phyloP scores from a whole-genome alignment of 2,797 vertebrate genomes.

The Pseudochirops cupreus region DNA sequence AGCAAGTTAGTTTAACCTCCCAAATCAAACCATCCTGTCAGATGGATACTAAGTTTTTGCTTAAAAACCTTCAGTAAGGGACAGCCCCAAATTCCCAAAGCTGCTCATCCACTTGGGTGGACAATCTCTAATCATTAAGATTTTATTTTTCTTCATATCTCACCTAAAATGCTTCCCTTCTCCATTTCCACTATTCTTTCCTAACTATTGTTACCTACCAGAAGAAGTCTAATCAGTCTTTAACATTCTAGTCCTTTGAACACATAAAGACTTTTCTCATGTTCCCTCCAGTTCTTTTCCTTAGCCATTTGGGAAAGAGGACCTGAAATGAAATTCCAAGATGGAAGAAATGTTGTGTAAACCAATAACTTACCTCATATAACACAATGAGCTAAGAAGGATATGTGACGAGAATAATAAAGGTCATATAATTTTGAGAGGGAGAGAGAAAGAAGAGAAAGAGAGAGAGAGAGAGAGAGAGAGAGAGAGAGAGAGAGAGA shows the following conservation, averaged over 20 bases:
- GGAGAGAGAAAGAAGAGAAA: not conserved
- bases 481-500: too few species aligned
- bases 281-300: not conserved
- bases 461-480: too few species aligned
- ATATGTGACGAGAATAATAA: not conserved
- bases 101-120: not conserved
- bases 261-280: not conserved
- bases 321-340: not conserved
- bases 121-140: not conserved
- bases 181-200: not conserved
- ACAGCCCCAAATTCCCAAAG: not conserved
- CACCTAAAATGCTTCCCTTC: not conserved
- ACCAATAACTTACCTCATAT: not conserved
- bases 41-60: not conserved
- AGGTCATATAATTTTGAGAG: not conserved
- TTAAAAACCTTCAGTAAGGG: not conserved
- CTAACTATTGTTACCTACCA: not conserved
- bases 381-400: not conserved
- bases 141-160: not conserved
- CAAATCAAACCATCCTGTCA: fast-evolving
- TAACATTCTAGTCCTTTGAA: not conserved
- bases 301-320: not conserved
- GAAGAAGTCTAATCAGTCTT: not conserved
- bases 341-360: not conserved
- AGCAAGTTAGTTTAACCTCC: not conserved